phyloP scores from a whole-genome alignment of 1,140 invertebrate genomes.

The Drosophila sp. region DNA sequence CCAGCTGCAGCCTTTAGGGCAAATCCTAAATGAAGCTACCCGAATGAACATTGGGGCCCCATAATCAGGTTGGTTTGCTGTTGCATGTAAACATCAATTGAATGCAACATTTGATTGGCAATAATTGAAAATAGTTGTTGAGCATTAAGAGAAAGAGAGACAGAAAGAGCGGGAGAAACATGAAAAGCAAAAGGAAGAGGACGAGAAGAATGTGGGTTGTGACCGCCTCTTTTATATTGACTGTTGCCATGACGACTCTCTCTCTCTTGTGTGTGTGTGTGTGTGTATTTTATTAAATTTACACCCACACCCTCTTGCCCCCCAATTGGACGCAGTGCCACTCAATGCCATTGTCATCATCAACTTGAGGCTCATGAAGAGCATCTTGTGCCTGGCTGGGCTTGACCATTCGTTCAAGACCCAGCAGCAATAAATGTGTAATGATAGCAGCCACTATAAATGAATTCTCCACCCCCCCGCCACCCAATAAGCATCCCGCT shows the following conservation, averaged over 20 bases:
- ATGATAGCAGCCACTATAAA: slow-evolving; percentile 74
- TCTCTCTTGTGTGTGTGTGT: background rate
- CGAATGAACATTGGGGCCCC: slow-evolving; percentile 43
- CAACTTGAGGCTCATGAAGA: slow-evolving; percentile 37
- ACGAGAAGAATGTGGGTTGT: slow-evolving; percentile 12
- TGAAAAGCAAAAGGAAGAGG: slow-evolving; percentile 4
- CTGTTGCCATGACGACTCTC: slow-evolving; percentile 66
- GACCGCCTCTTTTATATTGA: slow-evolving; percentile 47
- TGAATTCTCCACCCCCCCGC: slow-evolving; percentile 13
- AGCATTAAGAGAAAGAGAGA: slow-evolving; percentile 58
- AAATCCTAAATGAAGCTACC: slow-evolving; percentile 24
- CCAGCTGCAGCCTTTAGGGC: slow-evolving; percentile 21
- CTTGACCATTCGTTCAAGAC: slow-evolving; percentile 44
- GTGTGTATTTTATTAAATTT: slow-evolving; percentile 74
- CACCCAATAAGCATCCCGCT: background rate
- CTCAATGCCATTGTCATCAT: slow-evolving; percentile 43
- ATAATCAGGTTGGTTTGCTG: slow-evolving; percentile 57
- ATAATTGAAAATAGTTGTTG: slow-evolving; percentile 82
- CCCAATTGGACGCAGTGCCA: background rate
- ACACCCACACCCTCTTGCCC: slow-evolving; percentile 53
- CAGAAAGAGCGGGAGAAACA: background rate
- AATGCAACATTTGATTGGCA: slow-evolving; percentile 83
- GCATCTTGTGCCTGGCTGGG: slow-evolving; percentile 57
- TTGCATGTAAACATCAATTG: slow-evolving; percentile 79
- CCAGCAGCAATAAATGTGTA: slow-evolving; percentile 74